Base-by-base conservation (phyloP, 2,888 invertebrate species). In the Conchocele bisecta region DNA sequence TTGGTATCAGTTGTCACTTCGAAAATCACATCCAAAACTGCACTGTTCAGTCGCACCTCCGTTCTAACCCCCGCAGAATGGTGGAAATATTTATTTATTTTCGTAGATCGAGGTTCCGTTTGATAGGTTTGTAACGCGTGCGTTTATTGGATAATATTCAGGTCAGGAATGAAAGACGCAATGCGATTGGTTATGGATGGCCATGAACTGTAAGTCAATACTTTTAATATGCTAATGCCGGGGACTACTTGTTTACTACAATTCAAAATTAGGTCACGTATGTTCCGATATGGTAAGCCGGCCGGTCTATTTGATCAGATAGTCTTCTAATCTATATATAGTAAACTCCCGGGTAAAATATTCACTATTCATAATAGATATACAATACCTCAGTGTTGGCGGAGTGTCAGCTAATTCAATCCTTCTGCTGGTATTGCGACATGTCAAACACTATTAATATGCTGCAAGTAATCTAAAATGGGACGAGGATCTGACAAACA, bases 211-310 rank as follows among this genome's bases (percentile, higher is more conserved):
- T 65, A 20, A 41, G 65, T 64, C 56, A 39, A 37, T 42, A 58
- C 50, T 59, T 69, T 59, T 66, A 71, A 76, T 83, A 83, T 84
- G 81, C 68, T 80, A 82, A 82, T 81, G 69, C 71, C 67, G 56
- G 57, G 66, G 66, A 69, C 31, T 60, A 28, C 74, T 71, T 83
- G 84, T 84, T 84, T 84, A 84, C 84, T 75, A 78, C 82, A n/a
- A n/a, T n/a, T n/a, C n/a, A n/a, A n/a, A n/a, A n/a, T n/a, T n/a
- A n/a, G n/a, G n/a, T n/a, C n/a, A n/a, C n/a, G n/a, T n/a, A n/a
- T n/a, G n/a, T n/a, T n/a, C n/a, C n/a, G n/a, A n/a, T n/a, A n/a
- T n/a, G n/a, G n/a, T n/a, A n/a, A n/a, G n/a, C n/a, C n/a, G n/a
- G n/a, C n/a, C n/a, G n/a, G n/a, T n/a, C n/a, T n/a, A n/a, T n/a